Evolutionary conservation across 2,797 vertebrate species (phyloP), one percentile per base, ranked within the genome.

Genomic region (Takifugu rubripes): DNA sequence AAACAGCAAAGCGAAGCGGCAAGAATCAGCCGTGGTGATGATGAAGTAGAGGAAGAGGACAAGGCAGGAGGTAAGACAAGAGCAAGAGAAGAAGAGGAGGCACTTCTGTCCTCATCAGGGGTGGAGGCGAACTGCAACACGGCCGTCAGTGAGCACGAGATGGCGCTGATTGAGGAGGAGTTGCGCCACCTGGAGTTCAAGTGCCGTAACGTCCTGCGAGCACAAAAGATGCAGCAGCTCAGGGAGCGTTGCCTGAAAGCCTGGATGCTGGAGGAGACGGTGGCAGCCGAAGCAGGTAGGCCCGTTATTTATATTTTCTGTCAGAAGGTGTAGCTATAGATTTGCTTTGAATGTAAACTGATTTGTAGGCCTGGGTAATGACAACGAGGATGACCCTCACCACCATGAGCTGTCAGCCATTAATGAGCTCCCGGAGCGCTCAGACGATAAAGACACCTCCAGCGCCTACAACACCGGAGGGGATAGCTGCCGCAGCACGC

Each of bases 381-480:
- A 64, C 1, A 17, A 70, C 0, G 69, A 64, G 0, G 17, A 66
- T 0, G 73, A 73, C 14, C 88, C 88, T 11, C 83, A 84, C 60
- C 89, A 84, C 26, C 91, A 87, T 0, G 91, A 93, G 77, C 50
- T 96, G 60, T 92, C 93, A 0, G 93, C 94, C 59, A 95, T 95
- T 78, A 93, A 93, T 0, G 94, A 95, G 68, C 81, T 93, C 0
- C 94, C 94, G 0, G 94, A 96, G 64, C 89, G 92, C 8, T 91
- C 91, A 0, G 93, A 94, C 27, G 92, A 93, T 75, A 92, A 89
- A 52, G 93, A 95, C 84, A 94, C 90, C 84, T 93, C 90, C 74
- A 94, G 94, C 36, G 93, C 94, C 71, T 95, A 95, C 85, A 94
- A 95, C 88, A 94, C 93, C 0, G 93, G 93, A 0, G 94, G 94